Evolutionary conservation across 2,888 invertebrate genomes (phyloP), one percentile per base, ranked within the genome.

Genomic region (Mayetiola destructor): DNA sequence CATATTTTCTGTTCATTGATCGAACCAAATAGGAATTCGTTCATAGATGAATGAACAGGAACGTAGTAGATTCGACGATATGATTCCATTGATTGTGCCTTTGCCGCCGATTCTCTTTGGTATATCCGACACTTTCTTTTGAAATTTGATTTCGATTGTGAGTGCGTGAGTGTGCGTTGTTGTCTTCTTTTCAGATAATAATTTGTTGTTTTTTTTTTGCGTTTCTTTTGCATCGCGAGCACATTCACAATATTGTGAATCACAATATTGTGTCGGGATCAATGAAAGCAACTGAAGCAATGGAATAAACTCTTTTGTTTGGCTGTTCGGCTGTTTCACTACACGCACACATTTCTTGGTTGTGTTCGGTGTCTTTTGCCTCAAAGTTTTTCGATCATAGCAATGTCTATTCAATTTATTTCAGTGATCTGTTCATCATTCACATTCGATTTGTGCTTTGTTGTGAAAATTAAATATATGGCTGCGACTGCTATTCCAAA

Each of bases 91-190:
- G 48, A 48, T 48, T 48, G 48, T 27, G 48, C 48, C 27, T 48
- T 48, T 48, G 29, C 48, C 48, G 48, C 48, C 48, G 48, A 27
- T 48, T 48, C n/a, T n/a, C 48, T 48, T 48, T 48, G 48, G 48
- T 48, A 48, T 48, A 48, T 48, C 48, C 48, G 48, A 48, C 48
- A 48, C 48, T 48, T 48, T 48, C 48, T 48, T 48, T 48, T 48
- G 48, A 27, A 27, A 48, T 48, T 48, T 27, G 48, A 48, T 48
- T 48, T 48, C 48, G 48, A 48, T 48, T 48, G 48, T 48, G 23
- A 23, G 16, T 39, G 18, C 5, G 3, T 39, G 5, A 2, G 12
- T 48, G 8, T 12, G 12, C 32, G 27, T 27, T n/a, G n/a, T n/a
- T n/a, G n/a, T n/a, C n/a, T n/a, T n/a, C n/a, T n/a, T n/a, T n/a